phyloP scores from a whole-genome alignment of 2,888 invertebrate genomes.

The Lottia scabra region DNA sequence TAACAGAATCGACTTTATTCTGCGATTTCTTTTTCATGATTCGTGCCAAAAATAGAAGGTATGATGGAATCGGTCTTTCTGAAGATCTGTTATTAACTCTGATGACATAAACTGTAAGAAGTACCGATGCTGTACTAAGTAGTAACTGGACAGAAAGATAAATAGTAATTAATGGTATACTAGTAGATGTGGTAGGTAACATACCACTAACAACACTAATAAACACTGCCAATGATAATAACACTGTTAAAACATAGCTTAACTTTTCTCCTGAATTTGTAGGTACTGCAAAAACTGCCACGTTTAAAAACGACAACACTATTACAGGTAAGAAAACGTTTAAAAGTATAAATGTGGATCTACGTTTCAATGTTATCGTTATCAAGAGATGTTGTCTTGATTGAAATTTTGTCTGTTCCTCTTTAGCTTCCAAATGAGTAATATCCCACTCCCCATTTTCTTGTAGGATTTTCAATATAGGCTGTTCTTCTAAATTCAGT shows the following conservation, averaged over 20 bases:
- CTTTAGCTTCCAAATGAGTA: neutral
- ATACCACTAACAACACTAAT: neutral
- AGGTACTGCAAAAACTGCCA: neutral
- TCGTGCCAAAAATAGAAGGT: neutral
- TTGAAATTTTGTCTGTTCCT: neutral
- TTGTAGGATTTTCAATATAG: neutral
- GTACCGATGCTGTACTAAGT: neutral
- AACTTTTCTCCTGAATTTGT: neutral
- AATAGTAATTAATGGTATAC: neutral
- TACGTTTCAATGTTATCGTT: neutral
- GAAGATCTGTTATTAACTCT: neutral
- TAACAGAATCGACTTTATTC: too few relatives aligned
- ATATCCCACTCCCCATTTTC: neutral
- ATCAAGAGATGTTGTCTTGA: neutral
- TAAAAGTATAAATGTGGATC: neutral
- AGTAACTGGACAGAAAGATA: neutral
- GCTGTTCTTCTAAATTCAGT: neutral
- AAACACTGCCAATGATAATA: neutral
- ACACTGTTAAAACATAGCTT: neutral
- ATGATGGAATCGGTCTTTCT: neutral
- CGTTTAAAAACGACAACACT: neutral
- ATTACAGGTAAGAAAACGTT: neutral
- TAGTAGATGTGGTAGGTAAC: neutral
- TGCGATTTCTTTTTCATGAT: too few relatives aligned
- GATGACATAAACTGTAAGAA: neutral